Conservation (phyloP, 2,888 invertebrate species). For the Zelleria hepariella region DNA sequence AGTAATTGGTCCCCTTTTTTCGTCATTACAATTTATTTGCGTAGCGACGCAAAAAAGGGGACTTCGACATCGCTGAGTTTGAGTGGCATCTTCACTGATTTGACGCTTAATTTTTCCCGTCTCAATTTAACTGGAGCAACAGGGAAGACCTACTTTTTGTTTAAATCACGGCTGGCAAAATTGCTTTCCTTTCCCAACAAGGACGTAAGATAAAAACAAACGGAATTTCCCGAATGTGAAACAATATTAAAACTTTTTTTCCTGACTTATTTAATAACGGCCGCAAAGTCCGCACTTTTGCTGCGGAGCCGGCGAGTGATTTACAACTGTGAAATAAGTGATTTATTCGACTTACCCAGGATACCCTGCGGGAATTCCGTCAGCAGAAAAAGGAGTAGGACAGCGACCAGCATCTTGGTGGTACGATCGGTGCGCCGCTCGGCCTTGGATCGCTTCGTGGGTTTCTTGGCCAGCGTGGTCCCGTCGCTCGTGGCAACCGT, state of each 20-base stretch:
- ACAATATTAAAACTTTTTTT: not conserved
- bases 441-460: slow-evolving; percentile 54
- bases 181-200: too few species aligned
- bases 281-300: not conserved
- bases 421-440: slow-evolving; percentile 79
- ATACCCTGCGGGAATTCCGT: slow-evolving; percentile 92
- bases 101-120: too few species aligned
- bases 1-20: too few species aligned
- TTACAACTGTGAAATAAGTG: not conserved
- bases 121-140: too few species aligned
- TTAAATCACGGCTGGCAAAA: too few species aligned
- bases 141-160: too few species aligned
- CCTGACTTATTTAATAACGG: not conserved
- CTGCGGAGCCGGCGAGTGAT: not conserved
- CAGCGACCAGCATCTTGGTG: slow-evolving; percentile 90
- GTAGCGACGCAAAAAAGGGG: not conserved
- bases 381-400: slow-evolving; percentile 86
- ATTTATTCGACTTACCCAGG: slow-evolving; percentile 58
- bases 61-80: too few species aligned
- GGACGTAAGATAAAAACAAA: not conserved
- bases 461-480: slow-evolving; percentile 50
- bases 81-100: too few species aligned
- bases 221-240: not conserved
- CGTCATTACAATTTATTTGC: too few species aligned
- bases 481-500: slow-evolving; percentile 46